Evolutionary conservation across 2,888 invertebrate species (phyloP).

Genomic region (Epistrophe grossulariae): DNA sequence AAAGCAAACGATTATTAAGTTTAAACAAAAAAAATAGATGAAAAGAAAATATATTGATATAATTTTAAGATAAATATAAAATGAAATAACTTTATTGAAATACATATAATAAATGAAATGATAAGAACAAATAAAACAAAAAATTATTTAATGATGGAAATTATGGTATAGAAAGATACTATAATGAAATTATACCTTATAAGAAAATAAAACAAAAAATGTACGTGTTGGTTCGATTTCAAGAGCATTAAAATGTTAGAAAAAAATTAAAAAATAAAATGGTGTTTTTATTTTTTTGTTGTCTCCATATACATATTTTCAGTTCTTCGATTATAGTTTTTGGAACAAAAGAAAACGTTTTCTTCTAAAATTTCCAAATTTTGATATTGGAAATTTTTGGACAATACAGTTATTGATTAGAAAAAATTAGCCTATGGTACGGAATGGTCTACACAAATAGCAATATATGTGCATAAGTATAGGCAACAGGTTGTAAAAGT

Average conservation of each 20-base stretch:
- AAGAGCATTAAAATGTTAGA: conserved; percentile 80
- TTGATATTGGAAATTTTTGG: too few species aligned
- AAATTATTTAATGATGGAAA: conserved; percentile 75
- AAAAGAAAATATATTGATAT: conserved; percentile 73
- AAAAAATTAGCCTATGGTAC: too few species aligned
- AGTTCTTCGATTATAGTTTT: neutral
- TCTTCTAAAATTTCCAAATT: too few species aligned
- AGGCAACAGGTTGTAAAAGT: too few species aligned
- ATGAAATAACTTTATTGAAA: conserved; percentile 72
- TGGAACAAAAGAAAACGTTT: too few species aligned
- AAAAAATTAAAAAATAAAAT: conserved; percentile 76
- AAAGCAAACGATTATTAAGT: conserved; percentile 69
- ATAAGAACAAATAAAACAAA: conserved; percentile 68
- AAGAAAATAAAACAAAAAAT: conserved; percentile 76
- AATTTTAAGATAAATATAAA: conserved; percentile 73
- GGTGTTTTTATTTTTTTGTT: conserved; percentile 21
- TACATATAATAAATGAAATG: conserved; percentile 73
- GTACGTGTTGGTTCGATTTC: conserved; percentile 80
- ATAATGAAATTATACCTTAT: conserved; percentile 78
- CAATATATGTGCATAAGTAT: too few species aligned
- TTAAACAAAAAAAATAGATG: conserved; percentile 67
- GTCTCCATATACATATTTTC: neutral
- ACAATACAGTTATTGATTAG: too few species aligned
- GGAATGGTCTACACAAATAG: too few species aligned
- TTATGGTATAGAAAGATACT: conserved; percentile 77